phyloP scores from a whole-genome alignment of 2,888 invertebrate genomes.

The Drosophila hamatofila region DNA sequence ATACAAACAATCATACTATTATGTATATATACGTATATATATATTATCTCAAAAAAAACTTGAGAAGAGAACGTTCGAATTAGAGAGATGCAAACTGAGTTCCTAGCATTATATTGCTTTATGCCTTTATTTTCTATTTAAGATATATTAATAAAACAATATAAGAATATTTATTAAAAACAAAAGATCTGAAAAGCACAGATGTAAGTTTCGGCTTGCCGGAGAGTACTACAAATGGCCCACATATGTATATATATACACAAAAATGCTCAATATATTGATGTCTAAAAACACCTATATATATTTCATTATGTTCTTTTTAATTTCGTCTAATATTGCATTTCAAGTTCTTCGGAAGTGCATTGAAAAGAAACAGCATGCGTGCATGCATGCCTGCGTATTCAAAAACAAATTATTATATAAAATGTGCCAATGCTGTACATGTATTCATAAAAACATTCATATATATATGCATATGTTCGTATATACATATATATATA shows the following conservation, averaged over 20 bases:
- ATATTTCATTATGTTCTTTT: not conserved
- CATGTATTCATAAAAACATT: slow-evolving; percentile 13
- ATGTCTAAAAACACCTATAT: not conserved
- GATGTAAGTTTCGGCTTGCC: slow-evolving; percentile 5
- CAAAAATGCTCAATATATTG: slow-evolving; percentile 3
- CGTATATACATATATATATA: not conserved
- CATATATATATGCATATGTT: not conserved
- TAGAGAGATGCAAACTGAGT: slow-evolving; percentile 76
- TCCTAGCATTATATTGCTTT: slow-evolving; percentile 79
- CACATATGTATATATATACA: not conserved
- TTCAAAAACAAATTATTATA: slow-evolving; percentile 11
- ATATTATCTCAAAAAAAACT: slow-evolving; percentile 1
- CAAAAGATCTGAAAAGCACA: too few species aligned
- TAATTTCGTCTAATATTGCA: too few species aligned
- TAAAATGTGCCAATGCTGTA: slow-evolving; percentile 47
- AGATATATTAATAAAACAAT: slow-evolving; percentile 14
- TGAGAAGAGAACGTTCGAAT: slow-evolving; percentile 44
- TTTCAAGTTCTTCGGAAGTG: slow-evolving; percentile 2
- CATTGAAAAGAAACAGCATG: not conserved
- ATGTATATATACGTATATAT: slow-evolving; percentile 2
- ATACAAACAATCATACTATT: slow-evolving; percentile 5
- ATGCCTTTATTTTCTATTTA: slow-evolving; percentile 73
- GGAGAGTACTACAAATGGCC: not conserved
- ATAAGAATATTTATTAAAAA: not conserved
- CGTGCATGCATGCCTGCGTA: not conserved